Percentiles rank a stretch among this genome's conserved stretches.
phyloP scores from a whole-genome alignment of 1,140 invertebrate genomes.

The Lerema accius region DNA sequence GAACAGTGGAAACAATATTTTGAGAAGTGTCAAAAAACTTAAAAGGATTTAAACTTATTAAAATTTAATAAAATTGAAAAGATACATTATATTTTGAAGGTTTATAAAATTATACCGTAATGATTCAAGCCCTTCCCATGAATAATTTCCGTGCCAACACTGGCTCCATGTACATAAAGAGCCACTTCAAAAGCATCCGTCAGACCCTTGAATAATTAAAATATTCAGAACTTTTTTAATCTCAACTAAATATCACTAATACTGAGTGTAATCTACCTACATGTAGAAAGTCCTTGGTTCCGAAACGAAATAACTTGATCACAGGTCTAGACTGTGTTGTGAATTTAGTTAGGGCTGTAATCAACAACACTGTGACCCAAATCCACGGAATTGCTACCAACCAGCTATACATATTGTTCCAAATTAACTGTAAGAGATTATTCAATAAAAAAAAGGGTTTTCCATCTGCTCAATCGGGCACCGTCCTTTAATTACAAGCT shows the following conservation, averaged over 20 bases:
- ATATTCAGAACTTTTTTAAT: not conserved
- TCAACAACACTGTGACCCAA: constrained; percentile 51
- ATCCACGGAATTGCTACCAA: constrained; percentile 58
- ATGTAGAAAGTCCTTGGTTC: constrained; percentile 53
- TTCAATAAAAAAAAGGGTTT: too few relatives aligned
- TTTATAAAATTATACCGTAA: too few relatives aligned
- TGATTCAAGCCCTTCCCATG: constrained; percentile 72
- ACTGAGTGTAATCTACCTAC: constrained; percentile 56
- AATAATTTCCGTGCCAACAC: constrained; percentile 68
- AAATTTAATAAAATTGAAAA: too few relatives aligned
- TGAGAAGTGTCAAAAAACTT: not conserved
- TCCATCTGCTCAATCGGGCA: too few relatives aligned
- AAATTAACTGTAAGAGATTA: constrained; percentile 56
- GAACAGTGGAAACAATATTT: too few relatives aligned
- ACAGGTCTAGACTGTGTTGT: constrained; percentile 40
- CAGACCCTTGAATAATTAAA: constrained; percentile 46
- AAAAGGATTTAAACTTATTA: constrained; percentile 1
- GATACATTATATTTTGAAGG: too few relatives aligned
- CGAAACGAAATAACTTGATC: constrained; percentile 51
- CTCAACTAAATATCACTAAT: too few relatives aligned
- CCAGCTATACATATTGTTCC: constrained; percentile 63
- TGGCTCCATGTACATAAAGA: constrained; percentile 66
- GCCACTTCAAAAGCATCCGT: constrained; percentile 65
- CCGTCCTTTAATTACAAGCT: too few relatives aligned
- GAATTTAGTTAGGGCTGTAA: constrained; percentile 43